Percentiles rank a stretch among this genome's conserved stretches.
These are phyloP conservation scores for Drosophila kokeensis DNA, from an alignment of 2,888 invertebrate genomes.

Conservation along the genomic window DNA sequence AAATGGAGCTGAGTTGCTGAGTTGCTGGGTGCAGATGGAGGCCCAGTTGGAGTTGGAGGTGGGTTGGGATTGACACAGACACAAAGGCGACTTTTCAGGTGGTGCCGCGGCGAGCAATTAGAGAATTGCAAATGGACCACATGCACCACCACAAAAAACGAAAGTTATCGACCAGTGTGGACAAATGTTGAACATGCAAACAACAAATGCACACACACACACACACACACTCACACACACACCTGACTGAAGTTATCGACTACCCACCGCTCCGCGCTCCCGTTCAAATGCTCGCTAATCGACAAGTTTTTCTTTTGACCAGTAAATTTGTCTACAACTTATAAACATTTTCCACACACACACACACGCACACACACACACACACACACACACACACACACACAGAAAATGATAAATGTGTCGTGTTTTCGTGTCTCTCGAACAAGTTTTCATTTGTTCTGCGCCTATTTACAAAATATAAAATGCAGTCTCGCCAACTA, in stretches of 20 bases:
- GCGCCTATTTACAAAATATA: conserved; percentile 39
- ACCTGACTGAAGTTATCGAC: conserved; percentile 25
- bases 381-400: conserved; percentile 37
- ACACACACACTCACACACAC: conserved; percentile 19
- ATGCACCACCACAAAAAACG: conserved; percentile 44
- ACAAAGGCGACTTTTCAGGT: conserved; percentile 37
- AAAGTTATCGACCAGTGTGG: conserved; percentile 70
- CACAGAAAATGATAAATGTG: conserved; percentile 69
- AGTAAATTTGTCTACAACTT: conserved; percentile 60
- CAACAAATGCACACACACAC: conserved; percentile 52
- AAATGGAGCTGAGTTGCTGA: conserved; percentile 1
- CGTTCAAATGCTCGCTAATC: conserved; percentile 46
- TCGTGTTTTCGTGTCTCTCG: conserved; percentile 63
- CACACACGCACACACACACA: conserved; percentile 31
- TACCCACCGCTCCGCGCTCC: neutral
- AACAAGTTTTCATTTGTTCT: conserved; percentile 74
- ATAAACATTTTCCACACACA: conserved; percentile 52
- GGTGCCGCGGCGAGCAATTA: conserved; percentile 63
- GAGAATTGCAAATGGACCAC: conserved; percentile 64
- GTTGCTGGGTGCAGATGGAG: neutral
- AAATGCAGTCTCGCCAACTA: neutral
- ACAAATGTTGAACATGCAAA: conserved; percentile 77
- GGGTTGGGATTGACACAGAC: conserved; percentile 11
- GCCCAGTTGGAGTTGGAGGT: neutral
- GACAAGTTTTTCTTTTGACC: conserved; percentile 34